Percentiles rank a stretch among this genome's conserved stretches.
Evolutionary conservation across 2,888 invertebrate genomes (phyloP).

Genomic region (Catocala nupta): DNA sequence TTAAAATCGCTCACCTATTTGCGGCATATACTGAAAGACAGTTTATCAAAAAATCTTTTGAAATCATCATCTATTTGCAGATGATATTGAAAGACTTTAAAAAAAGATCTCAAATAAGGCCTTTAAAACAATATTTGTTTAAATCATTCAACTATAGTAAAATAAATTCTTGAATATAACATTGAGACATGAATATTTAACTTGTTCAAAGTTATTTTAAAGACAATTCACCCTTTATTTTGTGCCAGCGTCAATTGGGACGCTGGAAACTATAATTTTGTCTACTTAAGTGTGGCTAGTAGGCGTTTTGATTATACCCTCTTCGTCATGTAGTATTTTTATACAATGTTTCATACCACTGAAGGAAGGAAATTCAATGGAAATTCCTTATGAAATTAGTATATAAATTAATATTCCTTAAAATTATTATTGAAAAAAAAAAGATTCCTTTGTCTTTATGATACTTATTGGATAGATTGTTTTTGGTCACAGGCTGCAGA

Average conservation of each 20-base stretch:
- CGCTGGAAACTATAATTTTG: constrained; percentile 35
- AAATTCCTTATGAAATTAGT: neutral
- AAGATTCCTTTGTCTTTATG: too few species aligned
- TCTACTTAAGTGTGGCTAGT: constrained; percentile 16
- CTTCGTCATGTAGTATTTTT: neutral
- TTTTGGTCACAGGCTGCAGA: too few species aligned
- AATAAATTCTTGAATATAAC: neutral
- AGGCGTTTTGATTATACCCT: constrained; percentile 34
- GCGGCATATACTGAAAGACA: too few species aligned
- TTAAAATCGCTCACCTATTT: too few species aligned
- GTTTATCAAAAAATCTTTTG: too few species aligned
- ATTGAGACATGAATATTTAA: constrained; percentile 14
- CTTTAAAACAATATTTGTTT: too few species aligned
- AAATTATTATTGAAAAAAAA: too few species aligned
- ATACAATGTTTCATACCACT: neutral
- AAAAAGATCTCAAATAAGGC: too few species aligned
- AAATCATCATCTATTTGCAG: too few species aligned
- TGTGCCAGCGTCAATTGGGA: constrained; percentile 18
- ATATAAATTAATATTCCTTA: too few species aligned
- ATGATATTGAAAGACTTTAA: too few species aligned
- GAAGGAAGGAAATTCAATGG: neutral
- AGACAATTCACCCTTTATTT: constrained; percentile 44
- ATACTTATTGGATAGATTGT: too few species aligned
- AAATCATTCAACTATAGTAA: neutral
- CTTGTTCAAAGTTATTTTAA: constrained; percentile 1